Evolutionary conservation across 2,888 invertebrate genomes (phyloP).

Genomic region (Agrochola lychnidis): DNA sequence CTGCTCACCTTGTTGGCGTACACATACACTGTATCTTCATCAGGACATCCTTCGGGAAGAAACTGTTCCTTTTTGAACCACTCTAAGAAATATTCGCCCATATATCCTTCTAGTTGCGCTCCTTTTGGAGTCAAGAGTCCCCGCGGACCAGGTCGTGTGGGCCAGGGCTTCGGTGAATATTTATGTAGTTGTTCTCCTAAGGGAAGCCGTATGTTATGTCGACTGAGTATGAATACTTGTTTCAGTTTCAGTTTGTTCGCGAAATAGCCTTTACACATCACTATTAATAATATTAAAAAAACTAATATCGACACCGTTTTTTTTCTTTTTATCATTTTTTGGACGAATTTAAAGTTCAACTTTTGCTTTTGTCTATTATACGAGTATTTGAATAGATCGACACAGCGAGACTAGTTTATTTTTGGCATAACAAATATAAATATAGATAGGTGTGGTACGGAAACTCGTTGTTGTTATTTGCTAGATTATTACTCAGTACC

Average conservation of each 20-base stretch:
- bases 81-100: conserved; percentile 58
- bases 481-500: background rate
- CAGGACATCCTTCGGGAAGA: conserved; percentile 51
- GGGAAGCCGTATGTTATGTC: conserved; percentile 56
- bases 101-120: conserved; percentile 49
- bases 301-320: conserved; percentile 27
- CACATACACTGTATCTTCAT: conserved; percentile 45
- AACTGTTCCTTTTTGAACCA: conserved; percentile 57
- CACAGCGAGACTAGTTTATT: conserved; percentile 10
- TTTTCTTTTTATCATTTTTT: conserved; percentile 1
- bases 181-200: background rate
- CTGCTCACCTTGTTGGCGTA: conserved; percentile 27
- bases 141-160: background rate
- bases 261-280: conserved; percentile 10
- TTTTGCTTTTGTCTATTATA: background rate
- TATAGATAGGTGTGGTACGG: background rate
- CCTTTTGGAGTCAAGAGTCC: conserved; percentile 55
- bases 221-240: conserved; percentile 60
- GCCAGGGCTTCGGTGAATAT: conserved; percentile 52
- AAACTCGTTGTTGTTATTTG: background rate
- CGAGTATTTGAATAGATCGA: conserved; percentile 1
- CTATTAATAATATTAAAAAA: conserved; percentile 20
- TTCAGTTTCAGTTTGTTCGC: conserved; percentile 40
- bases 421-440: background rate
- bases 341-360: background rate